phyloP scores from a whole-genome alignment of 2,113 vertebrate genomes.

The Apteryx owenii region DNA sequence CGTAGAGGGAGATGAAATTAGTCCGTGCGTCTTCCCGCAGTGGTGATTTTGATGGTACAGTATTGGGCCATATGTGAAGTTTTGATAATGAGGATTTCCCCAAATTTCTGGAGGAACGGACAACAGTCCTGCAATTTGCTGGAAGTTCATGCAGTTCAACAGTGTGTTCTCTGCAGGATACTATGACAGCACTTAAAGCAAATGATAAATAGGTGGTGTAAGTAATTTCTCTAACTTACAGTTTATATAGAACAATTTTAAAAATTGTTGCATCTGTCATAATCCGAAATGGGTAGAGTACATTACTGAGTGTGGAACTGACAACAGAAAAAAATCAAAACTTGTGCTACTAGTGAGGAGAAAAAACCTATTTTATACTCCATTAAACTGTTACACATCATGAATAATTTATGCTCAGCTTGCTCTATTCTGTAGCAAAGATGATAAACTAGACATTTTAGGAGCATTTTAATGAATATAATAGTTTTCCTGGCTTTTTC shows the following conservation, averaged over 20 bases:
- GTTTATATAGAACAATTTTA: constrained; percentile 66
- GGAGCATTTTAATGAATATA: constrained; percentile 58
- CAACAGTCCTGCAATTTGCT: not conserved
- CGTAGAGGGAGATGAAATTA: not conserved
- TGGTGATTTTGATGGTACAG: accelerated
- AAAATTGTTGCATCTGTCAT: constrained; percentile 74
- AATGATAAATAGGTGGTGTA: constrained; percentile 50
- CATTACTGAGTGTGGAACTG: constrained; percentile 49
- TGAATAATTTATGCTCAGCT: constrained; percentile 77
- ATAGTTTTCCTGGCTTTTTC: not conserved
- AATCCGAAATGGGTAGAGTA: constrained; percentile 58
- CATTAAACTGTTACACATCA: constrained; percentile 78
- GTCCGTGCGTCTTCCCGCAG: not conserved
- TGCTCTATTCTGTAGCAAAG: constrained; percentile 62
- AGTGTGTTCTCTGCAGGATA: not conserved
- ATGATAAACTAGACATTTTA: constrained; percentile 72
- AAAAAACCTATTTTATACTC: constrained; percentile 80
- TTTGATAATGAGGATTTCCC: not conserved
- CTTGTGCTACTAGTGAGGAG: constrained; percentile 60
- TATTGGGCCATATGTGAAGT: accelerated
- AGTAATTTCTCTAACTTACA: constrained; percentile 60
- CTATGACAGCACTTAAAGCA: constrained; percentile 37
- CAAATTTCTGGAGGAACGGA: not conserved
- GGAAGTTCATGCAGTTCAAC: not conserved
- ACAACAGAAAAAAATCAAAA: constrained; percentile 48